phyloP scores from a whole-genome alignment of 1,140 invertebrate genomes.

The Dendroctonus ponderosae region DNA sequence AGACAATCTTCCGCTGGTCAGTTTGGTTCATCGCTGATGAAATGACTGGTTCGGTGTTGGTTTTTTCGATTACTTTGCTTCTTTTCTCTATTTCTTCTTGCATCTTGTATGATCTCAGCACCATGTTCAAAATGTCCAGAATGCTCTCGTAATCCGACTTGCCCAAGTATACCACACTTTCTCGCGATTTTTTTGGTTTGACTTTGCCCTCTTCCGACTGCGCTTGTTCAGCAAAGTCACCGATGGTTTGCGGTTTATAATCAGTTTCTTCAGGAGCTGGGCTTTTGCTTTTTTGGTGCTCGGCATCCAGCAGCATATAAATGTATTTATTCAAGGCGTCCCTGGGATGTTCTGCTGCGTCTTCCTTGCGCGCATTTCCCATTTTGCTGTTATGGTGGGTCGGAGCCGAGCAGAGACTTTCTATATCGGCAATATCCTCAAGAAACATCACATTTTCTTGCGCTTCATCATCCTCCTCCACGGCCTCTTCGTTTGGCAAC shows the following conservation, averaged over 20 bases:
- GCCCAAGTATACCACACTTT: neutral
- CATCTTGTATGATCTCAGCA: slow-evolving; percentile 7
- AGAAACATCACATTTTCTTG: slow-evolving; percentile 10
- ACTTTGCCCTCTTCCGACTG: neutral
- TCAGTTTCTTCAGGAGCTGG: neutral
- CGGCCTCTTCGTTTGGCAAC: neutral
- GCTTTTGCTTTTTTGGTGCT: slow-evolving; percentile 2
- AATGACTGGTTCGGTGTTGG: slow-evolving; percentile 13
- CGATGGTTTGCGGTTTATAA: slow-evolving; percentile 7
- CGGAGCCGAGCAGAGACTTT: slow-evolving; percentile 14
- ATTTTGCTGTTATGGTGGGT: slow-evolving; percentile 2
- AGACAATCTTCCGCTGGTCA: slow-evolving; percentile 21
- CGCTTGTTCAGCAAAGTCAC: neutral
- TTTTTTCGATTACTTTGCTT: slow-evolving; percentile 2
- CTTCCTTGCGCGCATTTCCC: neutral
- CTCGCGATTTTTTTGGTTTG: neutral
- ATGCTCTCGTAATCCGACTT: slow-evolving; percentile 19
- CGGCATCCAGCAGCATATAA: slow-evolving; percentile 18
- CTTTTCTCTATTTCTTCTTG: slow-evolving; percentile 6
- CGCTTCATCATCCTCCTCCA: neutral
- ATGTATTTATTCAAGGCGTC: slow-evolving; percentile 25
- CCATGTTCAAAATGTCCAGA: slow-evolving; percentile 20
- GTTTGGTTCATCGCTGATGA: neutral
- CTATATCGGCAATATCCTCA: slow-evolving; percentile 3
- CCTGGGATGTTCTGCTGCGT: neutral